Evolutionary conservation across 2,888 invertebrate genomes (phyloP).

Genomic region (Melipona beecheii): DNA sequence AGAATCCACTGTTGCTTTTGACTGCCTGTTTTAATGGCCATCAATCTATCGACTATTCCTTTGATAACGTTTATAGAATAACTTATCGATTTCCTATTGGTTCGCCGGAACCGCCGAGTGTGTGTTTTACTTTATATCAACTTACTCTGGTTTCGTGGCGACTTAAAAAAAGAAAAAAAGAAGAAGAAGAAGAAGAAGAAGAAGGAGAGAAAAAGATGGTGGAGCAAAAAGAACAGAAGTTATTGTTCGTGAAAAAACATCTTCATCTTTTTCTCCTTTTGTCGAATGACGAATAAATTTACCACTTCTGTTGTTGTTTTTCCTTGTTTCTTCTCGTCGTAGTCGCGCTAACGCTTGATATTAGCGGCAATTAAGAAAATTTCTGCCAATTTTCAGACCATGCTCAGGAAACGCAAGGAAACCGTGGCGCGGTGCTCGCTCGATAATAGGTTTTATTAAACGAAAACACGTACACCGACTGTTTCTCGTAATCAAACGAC

Average conservation of each 20-base stretch:
- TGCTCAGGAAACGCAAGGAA: neutral
- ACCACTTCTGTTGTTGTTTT: neutral
- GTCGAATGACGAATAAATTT: constrained; percentile 16
- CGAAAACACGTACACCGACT: neutral
- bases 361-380: neutral
- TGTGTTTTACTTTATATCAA: constrained; percentile 30
- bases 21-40: constrained; percentile 38
- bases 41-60: constrained; percentile 59
- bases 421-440: neutral
- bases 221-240: too few species aligned
- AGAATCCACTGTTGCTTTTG: constrained; percentile 47
- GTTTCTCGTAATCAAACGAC: neutral
- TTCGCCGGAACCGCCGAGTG: neutral
- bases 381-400: neutral
- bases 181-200: neutral
- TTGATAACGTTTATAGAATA: constrained; percentile 61
- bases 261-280: neutral
- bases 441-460: constrained; percentile 3
- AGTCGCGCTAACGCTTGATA: neutral
- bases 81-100: constrained; percentile 64
- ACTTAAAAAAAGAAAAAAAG: constrained; percentile 21
- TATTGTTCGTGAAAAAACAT: too few species aligned
- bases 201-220: neutral
- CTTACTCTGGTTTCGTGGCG: constrained; percentile 35
- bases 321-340: constrained; percentile 1